Conservation (phyloP, 2,113 vertebrate genomes). For the Oreotrochilus melanogaster region DNA sequence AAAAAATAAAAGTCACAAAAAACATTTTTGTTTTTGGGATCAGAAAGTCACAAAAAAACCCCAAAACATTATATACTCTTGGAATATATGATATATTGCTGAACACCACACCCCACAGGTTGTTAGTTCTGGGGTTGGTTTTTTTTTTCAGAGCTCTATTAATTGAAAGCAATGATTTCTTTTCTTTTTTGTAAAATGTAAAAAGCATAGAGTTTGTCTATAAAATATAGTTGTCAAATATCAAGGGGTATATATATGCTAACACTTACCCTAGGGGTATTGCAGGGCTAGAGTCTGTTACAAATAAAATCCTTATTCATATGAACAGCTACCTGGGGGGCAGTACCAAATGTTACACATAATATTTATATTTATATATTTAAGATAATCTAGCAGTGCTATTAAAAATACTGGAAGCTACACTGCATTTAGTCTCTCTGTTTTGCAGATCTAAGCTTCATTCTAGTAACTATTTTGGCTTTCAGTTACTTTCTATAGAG, state of each 20-base stretch:
- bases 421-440: not conserved
- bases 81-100: not conserved
- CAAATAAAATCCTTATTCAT: slow-evolving; percentile 78
- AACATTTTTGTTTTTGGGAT: too few relatives aligned
- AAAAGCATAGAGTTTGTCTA: slow-evolving; percentile 75
- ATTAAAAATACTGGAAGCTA: slow-evolving; percentile 66
- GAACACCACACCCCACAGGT: not conserved
- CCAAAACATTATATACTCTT: not conserved
- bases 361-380: slow-evolving; percentile 41
- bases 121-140: not conserved
- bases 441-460: not conserved
- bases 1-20: too few relatives aligned
- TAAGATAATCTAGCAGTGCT: slow-evolving; percentile 58
- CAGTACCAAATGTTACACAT: slow-evolving; percentile 64
- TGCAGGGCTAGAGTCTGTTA: slow-evolving; percentile 66
- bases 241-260: slow-evolving; percentile 74
- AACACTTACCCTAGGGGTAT: slow-evolving; percentile 72
- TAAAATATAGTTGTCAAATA: slow-evolving; percentile 80
- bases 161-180: slow-evolving; percentile 70
- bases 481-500: not conserved
- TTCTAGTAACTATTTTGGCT: not conserved
- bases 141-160: slow-evolving; percentile 34
- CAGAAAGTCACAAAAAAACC: too few relatives aligned
- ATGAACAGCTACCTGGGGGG: slow-evolving; percentile 73
- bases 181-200: slow-evolving; percentile 55